Percentiles rank a stretch among this genome's conserved stretches.
Conservation (phyloP, 2,113 vertebrate genomes). For the Cephalopterus ornatus region DNA sequence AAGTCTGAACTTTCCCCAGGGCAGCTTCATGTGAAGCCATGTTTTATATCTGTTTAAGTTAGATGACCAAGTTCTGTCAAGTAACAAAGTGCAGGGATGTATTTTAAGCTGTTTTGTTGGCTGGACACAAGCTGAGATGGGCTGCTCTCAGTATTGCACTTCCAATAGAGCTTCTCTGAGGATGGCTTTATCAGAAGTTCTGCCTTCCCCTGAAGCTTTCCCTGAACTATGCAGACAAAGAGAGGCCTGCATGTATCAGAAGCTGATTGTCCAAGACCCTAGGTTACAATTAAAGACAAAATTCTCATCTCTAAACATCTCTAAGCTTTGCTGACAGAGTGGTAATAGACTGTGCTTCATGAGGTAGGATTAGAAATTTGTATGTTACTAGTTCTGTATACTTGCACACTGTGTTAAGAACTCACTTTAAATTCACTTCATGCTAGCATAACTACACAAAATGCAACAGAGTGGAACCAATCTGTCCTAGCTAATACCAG, state of each 20-base stretch:
- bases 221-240: not conserved
- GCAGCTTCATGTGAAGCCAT: not conserved
- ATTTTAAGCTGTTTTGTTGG: not conserved
- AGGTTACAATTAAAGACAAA: not conserved
- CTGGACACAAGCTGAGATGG: not conserved
- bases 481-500: not conserved
- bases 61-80: not conserved
- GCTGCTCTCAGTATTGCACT: not conserved
- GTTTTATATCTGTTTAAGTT: not conserved
- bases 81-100: not conserved
- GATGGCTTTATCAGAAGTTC: not conserved
- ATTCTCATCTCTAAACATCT: not conserved
- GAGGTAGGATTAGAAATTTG: not conserved
- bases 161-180: not conserved
- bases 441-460: not conserved
- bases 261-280: not conserved
- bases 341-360: not conserved
- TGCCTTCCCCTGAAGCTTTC: not conserved
- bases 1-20: not conserved
- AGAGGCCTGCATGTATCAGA: not conserved
- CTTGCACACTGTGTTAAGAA: not conserved
- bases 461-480: not conserved
- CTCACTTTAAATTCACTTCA: not conserved
- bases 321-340: not conserved
- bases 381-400: not conserved